These are phyloP conservation scores for Phycodurus eques DNA, from an alignment of 2,113 vertebrate genomes.

Conservation along the genomic window DNA sequence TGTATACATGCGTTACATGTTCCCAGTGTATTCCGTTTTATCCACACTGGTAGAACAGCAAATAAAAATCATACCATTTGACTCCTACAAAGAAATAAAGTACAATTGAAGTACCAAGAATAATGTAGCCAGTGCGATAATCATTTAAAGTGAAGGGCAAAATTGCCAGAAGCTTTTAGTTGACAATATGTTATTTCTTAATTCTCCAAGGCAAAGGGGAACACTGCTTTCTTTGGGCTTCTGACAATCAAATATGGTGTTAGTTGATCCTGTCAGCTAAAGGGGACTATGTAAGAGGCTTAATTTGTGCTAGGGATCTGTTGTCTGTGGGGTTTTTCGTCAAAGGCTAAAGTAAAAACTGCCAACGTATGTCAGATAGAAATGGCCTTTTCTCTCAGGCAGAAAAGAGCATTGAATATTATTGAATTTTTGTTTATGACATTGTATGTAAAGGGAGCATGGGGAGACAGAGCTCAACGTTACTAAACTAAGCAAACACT, in stretches of 20 bases:
- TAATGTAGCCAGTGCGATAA: neutral
- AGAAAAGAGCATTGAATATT: constrained; percentile 26
- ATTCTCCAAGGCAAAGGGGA: constrained; percentile 51
- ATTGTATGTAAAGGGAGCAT: constrained; percentile 3
- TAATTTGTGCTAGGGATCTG: constrained; percentile 55
- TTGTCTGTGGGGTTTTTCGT: constrained; percentile 45
- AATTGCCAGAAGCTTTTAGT: constrained; percentile 18
- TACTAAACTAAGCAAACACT: neutral
- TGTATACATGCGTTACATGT: neutral
- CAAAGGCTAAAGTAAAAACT: constrained; percentile 42
- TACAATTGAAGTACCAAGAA: neutral
- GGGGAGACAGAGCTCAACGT: constrained; percentile 1
- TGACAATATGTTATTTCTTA: constrained; percentile 42
- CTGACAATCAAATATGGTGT: constrained; percentile 54
- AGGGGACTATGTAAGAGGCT: constrained; percentile 59
- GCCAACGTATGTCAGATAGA: constrained; percentile 34
- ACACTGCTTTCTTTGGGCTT: constrained; percentile 36
- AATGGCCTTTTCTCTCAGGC: constrained; percentile 13
- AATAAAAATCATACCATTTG: neutral
- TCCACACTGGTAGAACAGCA: neutral
- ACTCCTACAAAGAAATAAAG: neutral
- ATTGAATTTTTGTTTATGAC: constrained; percentile 44
- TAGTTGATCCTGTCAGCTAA: constrained; percentile 61
- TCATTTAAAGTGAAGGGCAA: neutral
- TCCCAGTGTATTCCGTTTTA: neutral